Conservation (phyloP, 2,888 invertebrate species). For the Amiota minor region DNA sequence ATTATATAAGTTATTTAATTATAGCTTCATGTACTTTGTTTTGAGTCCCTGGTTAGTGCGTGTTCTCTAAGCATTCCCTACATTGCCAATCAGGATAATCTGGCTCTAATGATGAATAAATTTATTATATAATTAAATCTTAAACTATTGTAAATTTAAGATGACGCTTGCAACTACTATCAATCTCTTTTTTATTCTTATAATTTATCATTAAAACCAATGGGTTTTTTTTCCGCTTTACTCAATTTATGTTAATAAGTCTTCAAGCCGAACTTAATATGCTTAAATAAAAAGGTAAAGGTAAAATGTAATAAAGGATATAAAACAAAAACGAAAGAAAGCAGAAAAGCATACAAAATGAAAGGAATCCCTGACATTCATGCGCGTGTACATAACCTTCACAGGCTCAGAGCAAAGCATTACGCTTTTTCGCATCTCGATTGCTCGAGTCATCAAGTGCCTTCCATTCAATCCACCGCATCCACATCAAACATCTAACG, state of each 20-base stretch:
- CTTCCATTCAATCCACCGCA: no score
- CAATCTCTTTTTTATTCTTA: background rate
- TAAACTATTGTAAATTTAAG: background rate
- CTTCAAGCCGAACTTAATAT: slow-evolving; percentile 5
- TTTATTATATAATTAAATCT: no score
- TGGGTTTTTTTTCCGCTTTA: slow-evolving; percentile 8
- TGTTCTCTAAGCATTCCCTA: no score
- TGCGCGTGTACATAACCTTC: slow-evolving; percentile 3
- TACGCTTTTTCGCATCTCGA: no score
- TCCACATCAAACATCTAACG: background rate
- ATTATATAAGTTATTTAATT: no score
- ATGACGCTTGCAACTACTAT: background rate
- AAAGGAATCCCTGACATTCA: slow-evolving; percentile 22
- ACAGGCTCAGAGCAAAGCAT: background rate
- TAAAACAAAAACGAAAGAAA: background rate
- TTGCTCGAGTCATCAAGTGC: no score
- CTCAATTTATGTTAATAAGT: slow-evolving; percentile 21
- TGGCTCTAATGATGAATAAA: no score
- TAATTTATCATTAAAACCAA: background rate
- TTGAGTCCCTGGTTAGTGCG: no score
- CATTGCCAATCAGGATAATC: no score
- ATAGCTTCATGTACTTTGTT: no score
- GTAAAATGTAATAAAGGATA: background rate
- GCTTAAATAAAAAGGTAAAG: background rate
- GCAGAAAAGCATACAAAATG: background rate